A percentile compares a stretch with the other conserved stretches of the same genome.
Evolutionary conservation across 2,113 vertebrate genomes (phyloP).

Genomic region (Papio anubis): DNA sequence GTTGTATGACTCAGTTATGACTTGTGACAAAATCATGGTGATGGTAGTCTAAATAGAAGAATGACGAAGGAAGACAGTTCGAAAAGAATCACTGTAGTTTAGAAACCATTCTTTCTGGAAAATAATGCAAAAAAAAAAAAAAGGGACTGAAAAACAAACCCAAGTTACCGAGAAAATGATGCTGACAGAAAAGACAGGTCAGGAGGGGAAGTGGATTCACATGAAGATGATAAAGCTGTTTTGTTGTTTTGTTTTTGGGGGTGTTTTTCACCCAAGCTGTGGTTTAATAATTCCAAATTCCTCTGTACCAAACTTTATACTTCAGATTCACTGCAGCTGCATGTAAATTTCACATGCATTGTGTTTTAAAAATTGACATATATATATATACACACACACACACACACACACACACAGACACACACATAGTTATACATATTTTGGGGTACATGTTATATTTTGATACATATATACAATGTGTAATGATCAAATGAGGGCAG

Average conservation of each 20-base stretch:
- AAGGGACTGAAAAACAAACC: neutral
- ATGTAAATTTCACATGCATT: neutral
- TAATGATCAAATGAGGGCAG: neutral
- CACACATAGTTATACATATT: neutral
- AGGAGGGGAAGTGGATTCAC: neutral
- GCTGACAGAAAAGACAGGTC: neutral
- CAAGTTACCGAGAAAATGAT: neutral
- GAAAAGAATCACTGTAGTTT: neutral
- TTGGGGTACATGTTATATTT: neutral
- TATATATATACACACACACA: neutral
- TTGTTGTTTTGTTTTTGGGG: neutral
- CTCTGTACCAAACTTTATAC: neutral
- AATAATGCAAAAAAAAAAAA: neutral
- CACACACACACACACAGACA: too few relatives aligned
- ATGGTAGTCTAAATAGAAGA: neutral
- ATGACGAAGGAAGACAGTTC: neutral
- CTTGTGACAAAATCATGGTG: accelerated
- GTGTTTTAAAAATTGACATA: neutral
- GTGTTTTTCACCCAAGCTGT: neutral
- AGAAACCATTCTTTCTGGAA: neutral
- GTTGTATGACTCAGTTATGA: accelerated
- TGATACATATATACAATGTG: neutral
- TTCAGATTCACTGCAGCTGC: neutral
- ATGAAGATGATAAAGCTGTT: neutral
- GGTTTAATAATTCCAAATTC: neutral